These are phyloP conservation scores for Dexiosoma caninum DNA, from an alignment of 2,888 invertebrate genomes.

Conservation along the genomic window DNA sequence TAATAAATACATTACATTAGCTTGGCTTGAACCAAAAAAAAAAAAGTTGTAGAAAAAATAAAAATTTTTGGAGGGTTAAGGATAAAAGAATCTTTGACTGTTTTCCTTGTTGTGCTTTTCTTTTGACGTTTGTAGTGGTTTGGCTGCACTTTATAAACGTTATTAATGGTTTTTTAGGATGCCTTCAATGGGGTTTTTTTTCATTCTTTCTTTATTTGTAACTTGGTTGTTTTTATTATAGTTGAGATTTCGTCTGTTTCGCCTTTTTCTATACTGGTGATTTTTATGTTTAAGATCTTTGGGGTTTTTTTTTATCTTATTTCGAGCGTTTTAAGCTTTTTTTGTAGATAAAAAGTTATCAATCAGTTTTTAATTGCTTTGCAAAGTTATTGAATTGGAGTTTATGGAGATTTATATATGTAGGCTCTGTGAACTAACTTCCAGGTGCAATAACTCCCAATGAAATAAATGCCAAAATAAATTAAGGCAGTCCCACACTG, in stretches of 20 bases:
- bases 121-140: slow-evolving; percentile 26
- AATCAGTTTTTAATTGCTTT: slow-evolving; percentile 76
- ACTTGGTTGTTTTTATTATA: slow-evolving; percentile 44
- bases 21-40: not conserved
- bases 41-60: not conserved
- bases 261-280: not conserved
- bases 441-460: too few relatives aligned
- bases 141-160: slow-evolving; percentile 71
- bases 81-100: slow-evolving; percentile 40
- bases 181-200: slow-evolving; percentile 67
- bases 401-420: slow-evolving; percentile 19
- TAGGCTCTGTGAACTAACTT: too few relatives aligned
- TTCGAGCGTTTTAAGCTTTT: slow-evolving; percentile 31
- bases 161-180: slow-evolving; percentile 74
- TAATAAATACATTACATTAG: slow-evolving; percentile 27
- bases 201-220: slow-evolving; percentile 64
- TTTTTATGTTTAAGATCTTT: slow-evolving; percentile 34
- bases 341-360: slow-evolving; percentile 72
- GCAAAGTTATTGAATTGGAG: slow-evolving; percentile 73
- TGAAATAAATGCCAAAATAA: too few relatives aligned
- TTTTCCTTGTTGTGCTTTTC: not conserved
- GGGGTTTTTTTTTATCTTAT: not conserved
- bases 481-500: too few relatives aligned
- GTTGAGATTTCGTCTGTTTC: slow-evolving; percentile 32
- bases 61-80: slow-evolving; percentile 42